Base-by-base conservation (phyloP, 2,797 vertebrate genomes). In the Megaceryle alcyon region DNA sequence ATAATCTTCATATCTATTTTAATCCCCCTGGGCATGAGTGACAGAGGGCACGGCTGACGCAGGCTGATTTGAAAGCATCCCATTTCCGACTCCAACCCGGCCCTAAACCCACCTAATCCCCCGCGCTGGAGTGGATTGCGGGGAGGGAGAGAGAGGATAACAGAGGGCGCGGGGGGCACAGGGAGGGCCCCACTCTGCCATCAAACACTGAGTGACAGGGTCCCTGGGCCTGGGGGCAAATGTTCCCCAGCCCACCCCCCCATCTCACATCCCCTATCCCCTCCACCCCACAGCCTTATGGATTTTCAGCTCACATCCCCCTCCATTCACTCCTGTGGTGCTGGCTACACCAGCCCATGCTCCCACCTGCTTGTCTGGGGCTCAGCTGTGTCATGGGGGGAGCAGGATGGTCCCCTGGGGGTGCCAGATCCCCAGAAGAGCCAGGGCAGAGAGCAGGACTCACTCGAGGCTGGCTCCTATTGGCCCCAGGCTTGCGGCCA, bases 21-120 rank as follows among this genome's bases (percentile, higher is more conserved):
- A 97, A 97, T 97, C 95, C 94, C 80, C 22, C 37, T 1, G 44
- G 14, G 46, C 89, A 51, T 0, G 94, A 93, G 82, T n/a, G 95
- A 10, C 82, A 85, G 86, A 69, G 94, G 71, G 41, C 85, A 46
- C 66, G 4, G 46, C 10, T 96, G 97, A 96, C 75, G 92, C 94
- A 97, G 97, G 94, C 69, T 92, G 87, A 94, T 97, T 85, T 95
- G 94, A 96, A 96, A 96, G 72, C 94, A 90, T 96, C 95, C 96
- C 95, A 83, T 92, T 97, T 94, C 91, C 21, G 78, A 94, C 91
- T 95, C 57, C 48, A 88, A 26, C 96, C 81, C 41, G 7, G 90
- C 95, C 94, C 96, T 93, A 97, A 98, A 96, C 83, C 96, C 89
- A 23, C 82, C 90, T 97, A 96, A 96, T 97, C 97, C 94, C 78